Evolutionary conservation across 2,888 invertebrate species (phyloP).

Genomic region (Drosophila demipolita): DNA sequence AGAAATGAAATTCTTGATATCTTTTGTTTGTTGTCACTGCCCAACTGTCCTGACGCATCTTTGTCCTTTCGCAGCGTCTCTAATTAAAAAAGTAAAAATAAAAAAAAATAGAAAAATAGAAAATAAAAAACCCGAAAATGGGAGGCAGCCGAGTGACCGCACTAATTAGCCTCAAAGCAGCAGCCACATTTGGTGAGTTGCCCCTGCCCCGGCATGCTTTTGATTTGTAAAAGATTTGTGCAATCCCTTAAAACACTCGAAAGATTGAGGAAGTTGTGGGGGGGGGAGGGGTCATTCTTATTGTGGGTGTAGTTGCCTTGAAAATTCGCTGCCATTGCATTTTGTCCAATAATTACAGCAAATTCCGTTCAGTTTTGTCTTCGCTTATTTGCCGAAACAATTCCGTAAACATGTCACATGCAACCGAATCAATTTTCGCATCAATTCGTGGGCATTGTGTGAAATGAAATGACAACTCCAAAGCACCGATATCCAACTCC

Average conservation of each 20-base stretch:
- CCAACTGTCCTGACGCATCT: conserved; percentile 74
- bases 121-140: conserved; percentile 7
- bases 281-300: neutral
- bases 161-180: conserved; percentile 85
- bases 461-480: conserved; percentile 63
- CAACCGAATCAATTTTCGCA: conserved; percentile 83
- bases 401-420: conserved; percentile 84
- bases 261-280: neutral
- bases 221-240: conserved; percentile 77
- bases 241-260: conserved; percentile 39
- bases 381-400: conserved; percentile 45
- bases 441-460: conserved; percentile 79
- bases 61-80: conserved; percentile 80
- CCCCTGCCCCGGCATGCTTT: conserved; percentile 57
- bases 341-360: conserved; percentile 61
- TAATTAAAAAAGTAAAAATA: conserved; percentile 78
- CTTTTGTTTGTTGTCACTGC: conserved; percentile 78
- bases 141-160: conserved; percentile 79
- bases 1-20: conserved; percentile 81
- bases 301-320: conserved; percentile 1
- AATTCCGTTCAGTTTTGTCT: conserved; percentile 28
- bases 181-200: conserved; percentile 73
- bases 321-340: conserved; percentile 47
- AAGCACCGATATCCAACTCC: conserved; percentile 1
- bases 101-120: conserved; percentile 8